Evolutionary conservation across 1,140 invertebrate species (phyloP), one percentile per base, ranked within the genome.

Genomic region (Diplogasteroides magnus): DNA sequence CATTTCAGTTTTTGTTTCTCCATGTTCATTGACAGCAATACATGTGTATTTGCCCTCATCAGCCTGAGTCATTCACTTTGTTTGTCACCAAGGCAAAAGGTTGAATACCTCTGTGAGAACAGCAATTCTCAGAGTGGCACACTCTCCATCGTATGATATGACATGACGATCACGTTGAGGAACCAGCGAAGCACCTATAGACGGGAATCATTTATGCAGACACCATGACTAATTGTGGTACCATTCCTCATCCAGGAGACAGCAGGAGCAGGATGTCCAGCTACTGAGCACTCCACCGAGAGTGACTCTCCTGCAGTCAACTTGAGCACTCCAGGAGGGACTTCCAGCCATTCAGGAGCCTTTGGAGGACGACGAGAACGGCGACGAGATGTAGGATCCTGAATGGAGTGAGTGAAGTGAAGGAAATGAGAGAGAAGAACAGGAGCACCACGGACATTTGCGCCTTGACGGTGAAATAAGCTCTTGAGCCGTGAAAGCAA

Each of bases 1-100:
- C 6, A 6, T 48, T 48, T 11, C 37, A 48, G 19, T 48, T 48
- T 11, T 48, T 48, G 37, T 48, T 19, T 48, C 59, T 61, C 70
- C 70, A 31, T 63, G 55, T 58, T 72, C 87, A 85, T 98, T 98
- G 73, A 88, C 89, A n/a, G 94, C 90, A 80, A 96, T 92, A 81
- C 94, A 98, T 0, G 90, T 91, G 83, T 96, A 97, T 79, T 94
- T 91, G 23, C 93, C 95, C 71, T 93, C 91, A 82, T 98, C 96
- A 2, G 89, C 88, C 62, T 92, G 89, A 71, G 89, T 87, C 15
- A 95, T 88, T 77, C 96, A 92, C 56, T 11, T 48, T 48, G 37
- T 11, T 11, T 48, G 37, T 11, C 19, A 19, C 19, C 37, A 6
- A 19, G 6, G 19, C 6, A 48, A 48, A 11, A 19, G 37, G 19